Base-by-base conservation (phyloP, 1,140 invertebrate species). In the Globodera ellingtonae region DNA sequence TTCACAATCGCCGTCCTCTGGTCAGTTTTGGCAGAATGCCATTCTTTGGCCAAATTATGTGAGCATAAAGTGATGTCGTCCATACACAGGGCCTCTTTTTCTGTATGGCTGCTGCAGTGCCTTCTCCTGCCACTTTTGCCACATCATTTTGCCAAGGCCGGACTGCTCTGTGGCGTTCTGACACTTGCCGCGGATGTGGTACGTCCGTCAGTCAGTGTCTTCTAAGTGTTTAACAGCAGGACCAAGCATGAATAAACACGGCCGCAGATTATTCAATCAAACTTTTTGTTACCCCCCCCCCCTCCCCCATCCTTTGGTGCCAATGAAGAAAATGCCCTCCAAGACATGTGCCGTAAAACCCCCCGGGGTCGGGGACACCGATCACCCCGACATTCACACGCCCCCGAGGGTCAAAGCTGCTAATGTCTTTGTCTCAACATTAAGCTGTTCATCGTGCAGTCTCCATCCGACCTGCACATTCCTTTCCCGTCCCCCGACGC, bases 1-100 rank as follows among this genome's bases (percentile, higher is more conserved):
- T 98, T 95, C 88, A 93, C 94, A 4, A 93, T 93, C 65, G 95
- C 97, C 70, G 92, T 96, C 89, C 91, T 98, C 56, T 86, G 86
- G 86, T 86, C 52, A 65, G 84, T 81, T 69, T 66, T 35, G 78
- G 48, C 70, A 71, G 18, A 21, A 59, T 59, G 13, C 35, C 35
- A 35, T 46, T 80, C n/a, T 69, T 78, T 35, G 4, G 52, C 72
- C 21, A 72, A n/a, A 78, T 72, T 79, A 35, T 71, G 35, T 35
- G 3, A 35, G 35, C 35, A 35, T 35, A 35, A 35, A 35, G 35
- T 35, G 35, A 35, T 35, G 3, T 2, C 35, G 35, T 21, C 62
- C 44, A 18, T 67, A 84, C 56, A 46, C 21, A 88, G 84, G 73
- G 59, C 79, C 21, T 52, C 87, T 21, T 82, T 87, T 52, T 69